Evolutionary conservation across 2,113 vertebrate genomes (phyloP).

Genomic region (Eurystomus gularis): DNA sequence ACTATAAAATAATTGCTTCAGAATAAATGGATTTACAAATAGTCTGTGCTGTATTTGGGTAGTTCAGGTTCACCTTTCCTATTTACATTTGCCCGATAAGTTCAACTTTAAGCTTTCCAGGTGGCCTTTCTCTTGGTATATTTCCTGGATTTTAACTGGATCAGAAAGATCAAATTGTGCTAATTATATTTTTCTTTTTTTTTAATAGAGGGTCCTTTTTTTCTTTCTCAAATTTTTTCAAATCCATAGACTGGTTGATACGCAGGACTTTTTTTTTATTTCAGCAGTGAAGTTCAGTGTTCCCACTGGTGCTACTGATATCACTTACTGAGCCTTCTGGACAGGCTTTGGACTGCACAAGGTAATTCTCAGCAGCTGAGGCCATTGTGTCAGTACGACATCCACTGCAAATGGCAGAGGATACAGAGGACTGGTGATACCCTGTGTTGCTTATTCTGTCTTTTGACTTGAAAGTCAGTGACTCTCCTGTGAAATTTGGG

Average conservation of each 20-base stretch:
- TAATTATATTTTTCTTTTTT: neutral
- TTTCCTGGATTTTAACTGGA: neutral
- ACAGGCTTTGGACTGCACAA: neutral
- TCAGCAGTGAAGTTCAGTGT: neutral
- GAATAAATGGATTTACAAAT: slow-evolving; percentile 31
- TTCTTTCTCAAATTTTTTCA: neutral
- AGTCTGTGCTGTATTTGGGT: neutral
- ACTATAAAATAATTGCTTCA: slow-evolving; percentile 6
- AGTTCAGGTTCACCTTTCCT: neutral
- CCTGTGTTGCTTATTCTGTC: neutral
- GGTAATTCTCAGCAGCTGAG: neutral
- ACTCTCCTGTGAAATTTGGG: neutral
- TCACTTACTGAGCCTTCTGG: neutral
- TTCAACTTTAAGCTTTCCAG: neutral
- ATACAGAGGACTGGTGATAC: neutral
- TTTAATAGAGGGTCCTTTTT: neutral
- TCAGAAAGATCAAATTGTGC: neutral
- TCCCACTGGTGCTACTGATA: neutral
- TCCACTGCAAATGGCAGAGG: neutral
- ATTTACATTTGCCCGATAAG: neutral
- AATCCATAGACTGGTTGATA: neutral
- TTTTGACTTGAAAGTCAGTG: neutral
- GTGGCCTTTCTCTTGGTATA: neutral
- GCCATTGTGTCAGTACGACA: neutral
- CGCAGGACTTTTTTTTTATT: neutral